Conservation (phyloP, 2,888 invertebrate genomes). For the Molorchus minor region DNA sequence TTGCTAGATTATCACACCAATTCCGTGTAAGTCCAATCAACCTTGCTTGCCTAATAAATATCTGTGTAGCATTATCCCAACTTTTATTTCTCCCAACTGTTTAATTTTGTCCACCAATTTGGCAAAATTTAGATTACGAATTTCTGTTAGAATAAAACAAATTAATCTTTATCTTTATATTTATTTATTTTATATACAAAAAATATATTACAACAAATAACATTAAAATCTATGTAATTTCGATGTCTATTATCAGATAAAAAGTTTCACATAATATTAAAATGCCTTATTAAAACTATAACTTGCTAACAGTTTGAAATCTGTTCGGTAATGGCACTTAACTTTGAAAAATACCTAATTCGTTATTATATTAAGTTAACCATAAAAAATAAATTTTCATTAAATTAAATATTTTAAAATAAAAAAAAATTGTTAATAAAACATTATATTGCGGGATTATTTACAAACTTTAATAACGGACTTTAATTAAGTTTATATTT, state of each 20-base stretch:
- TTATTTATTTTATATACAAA: constrained; percentile 25
- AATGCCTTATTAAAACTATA: constrained; percentile 14
- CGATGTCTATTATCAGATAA: not conserved
- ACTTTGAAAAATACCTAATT: constrained; percentile 12
- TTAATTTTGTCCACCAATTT: no score
- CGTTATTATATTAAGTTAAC: not conserved
- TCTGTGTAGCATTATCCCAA: no score
- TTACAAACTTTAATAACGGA: constrained; percentile 3
- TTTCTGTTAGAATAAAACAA: no score
- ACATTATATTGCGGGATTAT: constrained; percentile 1
- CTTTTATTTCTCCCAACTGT: no score
- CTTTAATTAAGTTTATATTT: constrained; percentile 12
- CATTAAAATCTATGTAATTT: constrained; percentile 5
- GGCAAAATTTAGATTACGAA: no score
- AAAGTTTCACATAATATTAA: constrained; percentile 10
- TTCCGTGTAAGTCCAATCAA: no score
- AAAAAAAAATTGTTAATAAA: constrained; percentile 10
- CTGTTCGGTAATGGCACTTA: constrained; percentile 18
- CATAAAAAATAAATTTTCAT: no score
- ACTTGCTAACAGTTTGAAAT: not conserved
- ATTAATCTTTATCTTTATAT: no score
- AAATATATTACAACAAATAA: constrained; percentile 17
- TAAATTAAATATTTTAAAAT: constrained; percentile 12
- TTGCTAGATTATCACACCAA: no score
- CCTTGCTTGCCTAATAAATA: no score